Evolutionary conservation across 2,797 vertebrate genomes (phyloP).

Genomic region (Cossypha heuglini): DNA sequence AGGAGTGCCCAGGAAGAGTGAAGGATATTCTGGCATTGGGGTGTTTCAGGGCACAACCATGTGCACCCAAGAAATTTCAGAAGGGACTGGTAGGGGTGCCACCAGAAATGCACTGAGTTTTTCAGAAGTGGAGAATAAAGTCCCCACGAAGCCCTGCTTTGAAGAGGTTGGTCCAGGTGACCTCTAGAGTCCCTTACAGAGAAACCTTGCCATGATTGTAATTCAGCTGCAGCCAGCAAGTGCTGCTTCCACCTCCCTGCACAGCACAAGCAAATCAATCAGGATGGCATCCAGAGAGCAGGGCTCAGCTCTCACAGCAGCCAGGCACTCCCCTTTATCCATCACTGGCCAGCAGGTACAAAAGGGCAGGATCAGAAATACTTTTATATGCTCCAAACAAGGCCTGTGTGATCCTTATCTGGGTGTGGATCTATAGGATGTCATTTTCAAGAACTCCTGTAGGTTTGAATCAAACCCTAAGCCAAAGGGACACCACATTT

Average conservation of each 20-base stretch:
- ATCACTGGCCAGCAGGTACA: neutral
- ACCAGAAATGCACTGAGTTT: neutral
- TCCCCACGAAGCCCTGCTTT: neutral
- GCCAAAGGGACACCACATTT: neutral
- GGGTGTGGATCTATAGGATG: neutral
- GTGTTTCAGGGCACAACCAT: neutral
- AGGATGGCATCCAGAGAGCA: neutral
- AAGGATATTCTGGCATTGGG: neutral
- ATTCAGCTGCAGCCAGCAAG: conserved; percentile 30
- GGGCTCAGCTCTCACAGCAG: neutral
- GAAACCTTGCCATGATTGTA: neutral
- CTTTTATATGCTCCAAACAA: neutral
- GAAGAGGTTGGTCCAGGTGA: neutral
- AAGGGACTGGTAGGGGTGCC: neutral
- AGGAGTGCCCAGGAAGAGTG: neutral
- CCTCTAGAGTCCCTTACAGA: neutral
- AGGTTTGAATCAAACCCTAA: neutral
- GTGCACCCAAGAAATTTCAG: neutral
- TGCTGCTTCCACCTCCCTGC: neutral
- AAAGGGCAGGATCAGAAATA: neutral
- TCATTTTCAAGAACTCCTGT: neutral
- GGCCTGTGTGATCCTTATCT: neutral
- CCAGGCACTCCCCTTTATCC: neutral
- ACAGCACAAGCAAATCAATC: neutral
- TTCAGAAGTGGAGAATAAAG: neutral